Conservation (phyloP, 2,888 invertebrate species). For the Papilio elwesi region DNA sequence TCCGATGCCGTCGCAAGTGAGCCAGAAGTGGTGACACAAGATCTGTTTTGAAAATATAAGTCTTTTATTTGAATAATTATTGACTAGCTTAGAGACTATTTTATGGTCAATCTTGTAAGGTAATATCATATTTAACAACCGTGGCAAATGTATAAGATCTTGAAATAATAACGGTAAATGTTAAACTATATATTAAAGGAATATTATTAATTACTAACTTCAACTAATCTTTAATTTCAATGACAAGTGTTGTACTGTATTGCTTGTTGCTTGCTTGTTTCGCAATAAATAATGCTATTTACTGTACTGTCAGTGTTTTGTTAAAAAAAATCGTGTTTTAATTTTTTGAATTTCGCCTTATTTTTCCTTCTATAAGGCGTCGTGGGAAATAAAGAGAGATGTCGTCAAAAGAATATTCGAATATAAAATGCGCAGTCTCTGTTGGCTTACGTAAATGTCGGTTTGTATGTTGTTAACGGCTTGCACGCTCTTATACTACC, state of each 20-base stretch:
- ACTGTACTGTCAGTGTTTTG: too few relatives aligned
- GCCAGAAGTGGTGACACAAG: constrained; percentile 90
- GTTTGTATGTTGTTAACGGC: neutral
- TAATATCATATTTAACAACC: too few relatives aligned
- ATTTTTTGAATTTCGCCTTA: neutral
- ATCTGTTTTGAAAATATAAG: constrained; percentile 71
- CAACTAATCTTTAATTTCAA: neutral
- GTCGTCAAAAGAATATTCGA: neutral
- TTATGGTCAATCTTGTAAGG: too few relatives aligned
- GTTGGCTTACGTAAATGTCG: neutral
- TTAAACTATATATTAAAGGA: neutral
- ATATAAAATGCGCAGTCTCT: neutral
- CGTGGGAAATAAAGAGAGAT: constrained; percentile 6
- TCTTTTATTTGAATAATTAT: neutral
- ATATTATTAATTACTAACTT: neutral
- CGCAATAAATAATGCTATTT: too few relatives aligned
- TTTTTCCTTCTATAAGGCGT: neutral
- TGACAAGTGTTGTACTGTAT: neutral
- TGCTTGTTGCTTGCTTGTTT: too few relatives aligned
- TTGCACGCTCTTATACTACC: neutral
- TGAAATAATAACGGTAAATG: neutral
- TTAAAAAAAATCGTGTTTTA: too few relatives aligned
- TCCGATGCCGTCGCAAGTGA: constrained; percentile 92
- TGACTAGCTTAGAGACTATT: too few relatives aligned
- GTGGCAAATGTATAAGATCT: neutral